These are phyloP conservation scores for Aproaerema taeniolella DNA, from an alignment of 2,888 invertebrate genomes.

Conservation along the genomic window DNA sequence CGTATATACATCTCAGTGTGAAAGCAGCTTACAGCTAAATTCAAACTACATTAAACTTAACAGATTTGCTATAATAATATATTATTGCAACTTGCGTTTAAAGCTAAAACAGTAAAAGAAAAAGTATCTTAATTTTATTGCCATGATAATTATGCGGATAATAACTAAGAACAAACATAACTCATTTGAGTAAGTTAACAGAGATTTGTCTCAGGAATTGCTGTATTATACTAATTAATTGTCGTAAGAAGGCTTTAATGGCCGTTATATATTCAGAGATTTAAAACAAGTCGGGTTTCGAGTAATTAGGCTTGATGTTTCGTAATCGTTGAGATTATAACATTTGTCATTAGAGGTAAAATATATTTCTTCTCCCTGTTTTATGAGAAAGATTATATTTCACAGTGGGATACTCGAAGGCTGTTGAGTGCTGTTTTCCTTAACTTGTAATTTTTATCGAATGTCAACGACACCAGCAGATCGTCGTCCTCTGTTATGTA, in stretches of 20 bases:
- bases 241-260: slow-evolving; percentile 62
- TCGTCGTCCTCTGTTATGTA: no score
- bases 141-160: slow-evolving; percentile 56
- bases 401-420: no score
- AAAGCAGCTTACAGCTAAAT: no score
- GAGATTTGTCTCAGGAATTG: slow-evolving; percentile 68
- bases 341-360: not conserved
- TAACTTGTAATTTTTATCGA: no score
- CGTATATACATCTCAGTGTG: no score
- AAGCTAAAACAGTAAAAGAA: slow-evolving; percentile 38
- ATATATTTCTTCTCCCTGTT: no score
- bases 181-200: slow-evolving; percentile 58
- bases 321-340: slow-evolving; percentile 2
- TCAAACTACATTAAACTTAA: no score
- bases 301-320: slow-evolving; percentile 1
- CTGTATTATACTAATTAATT: slow-evolving; percentile 75
- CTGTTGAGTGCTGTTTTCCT: no score
- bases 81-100: slow-evolving; percentile 37
- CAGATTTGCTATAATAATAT: no score
- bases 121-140: slow-evolving; percentile 62
- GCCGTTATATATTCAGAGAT: slow-evolving; percentile 53
- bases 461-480: no score
- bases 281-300: slow-evolving; percentile 29
- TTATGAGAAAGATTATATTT: no score
- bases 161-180: slow-evolving; percentile 70